phyloP scores from a whole-genome alignment of 2,888 invertebrate genomes.

The Erebia aethiops region DNA sequence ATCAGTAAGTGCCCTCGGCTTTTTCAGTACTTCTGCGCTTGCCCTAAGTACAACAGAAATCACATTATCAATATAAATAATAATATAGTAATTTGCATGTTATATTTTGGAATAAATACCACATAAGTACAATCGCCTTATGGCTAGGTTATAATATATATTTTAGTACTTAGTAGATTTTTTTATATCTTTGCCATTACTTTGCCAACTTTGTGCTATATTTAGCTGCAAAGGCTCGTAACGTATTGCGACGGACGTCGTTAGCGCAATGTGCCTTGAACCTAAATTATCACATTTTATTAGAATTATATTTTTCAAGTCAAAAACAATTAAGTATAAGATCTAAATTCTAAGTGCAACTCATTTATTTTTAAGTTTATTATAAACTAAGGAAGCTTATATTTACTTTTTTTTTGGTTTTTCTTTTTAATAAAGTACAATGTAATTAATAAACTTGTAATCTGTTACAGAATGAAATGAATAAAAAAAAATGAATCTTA shows the following conservation, averaged over 20 bases:
- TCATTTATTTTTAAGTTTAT: background rate
- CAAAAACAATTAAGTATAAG: background rate
- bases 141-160: background rate
- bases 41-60: background rate
- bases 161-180: background rate
- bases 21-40: too few relatives aligned
- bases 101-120: slow-evolving; percentile 7
- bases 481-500: background rate
- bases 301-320: background rate
- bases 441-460: background rate
- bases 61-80: background rate
- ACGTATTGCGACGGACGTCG: background rate
- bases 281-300: background rate
- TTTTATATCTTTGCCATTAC: background rate
- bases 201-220: background rate
- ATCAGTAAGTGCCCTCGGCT: too few relatives aligned
- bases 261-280: background rate
- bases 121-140: slow-evolving; percentile 4
- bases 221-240: background rate
- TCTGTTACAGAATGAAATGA: background rate
- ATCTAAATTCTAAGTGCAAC: background rate
- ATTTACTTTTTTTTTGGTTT: background rate
- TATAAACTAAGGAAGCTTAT: background rate
- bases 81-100: slow-evolving; percentile 11
- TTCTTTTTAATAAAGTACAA: slow-evolving; percentile 1